Base-by-base conservation (phyloP, 2,888 invertebrate genomes). In the Diploptera punctata region DNA sequence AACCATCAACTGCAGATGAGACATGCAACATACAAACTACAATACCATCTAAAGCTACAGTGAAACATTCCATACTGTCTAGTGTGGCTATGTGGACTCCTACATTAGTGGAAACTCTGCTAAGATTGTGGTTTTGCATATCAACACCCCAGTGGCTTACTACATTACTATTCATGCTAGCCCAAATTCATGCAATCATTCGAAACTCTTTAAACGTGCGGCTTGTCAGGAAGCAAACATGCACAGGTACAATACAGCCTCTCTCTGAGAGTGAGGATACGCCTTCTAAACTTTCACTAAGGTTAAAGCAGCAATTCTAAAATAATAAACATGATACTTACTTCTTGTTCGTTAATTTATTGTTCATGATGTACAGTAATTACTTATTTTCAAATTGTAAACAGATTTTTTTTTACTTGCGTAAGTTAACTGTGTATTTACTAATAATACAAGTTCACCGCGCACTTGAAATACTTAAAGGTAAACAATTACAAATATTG, bases 51-150 rank as follows among this genome's bases (percentile, higher is more conserved):
- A 21, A 38, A 52, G 33, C 38, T 67, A 73, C 73, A 3, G 75
- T 79, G 31, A 77, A 73, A 54, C 77, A 74, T 21, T 79, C 77
- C 5, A 75, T 81, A 31, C n/a, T n/a, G n/a, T 54, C 77, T 0
- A 78, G 78, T 9, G 70, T 78, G 47, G 5, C 80, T 13, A 57
- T 80, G 47, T 81, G 81, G 81, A 79, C 79, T 26, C 81, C 81
- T 18, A 75, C 78, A n/a, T 77, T 81, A 31, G 31, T 80, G 1
- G 77, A 78, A 65, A 73, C 78, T 31, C 61, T 79, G 26, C 69
- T 77, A 5, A 77, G 79, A 74, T 76, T 80, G 33, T 79, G 80
- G 73, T 76, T 78, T 18, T 79, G 79, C 43, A 65, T 72, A 1
- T 60, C 71, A 13, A 65, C 75, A n/a, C 77, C 78, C n/a, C 69